phyloP scores from a whole-genome alignment of 1,140 invertebrate species.

The Solen grandis region DNA sequence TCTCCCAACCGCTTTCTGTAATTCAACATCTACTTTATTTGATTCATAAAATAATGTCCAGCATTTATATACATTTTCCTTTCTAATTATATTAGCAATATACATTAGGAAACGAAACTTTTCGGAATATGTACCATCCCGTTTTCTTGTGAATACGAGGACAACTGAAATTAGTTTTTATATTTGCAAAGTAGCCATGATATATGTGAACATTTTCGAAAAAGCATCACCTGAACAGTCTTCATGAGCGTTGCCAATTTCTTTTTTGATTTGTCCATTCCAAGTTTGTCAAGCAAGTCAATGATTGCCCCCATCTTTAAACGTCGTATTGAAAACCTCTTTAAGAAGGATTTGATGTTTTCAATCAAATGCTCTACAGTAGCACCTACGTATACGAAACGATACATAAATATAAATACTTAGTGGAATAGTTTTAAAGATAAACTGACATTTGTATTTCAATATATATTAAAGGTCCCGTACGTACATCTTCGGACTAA shows the following conservation, averaged over 20 bases:
- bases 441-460: too few species aligned
- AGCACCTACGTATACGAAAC: conserved; percentile 8
- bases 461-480: too few species aligned
- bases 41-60: neutral
- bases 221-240: conserved; percentile 51
- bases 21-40: neutral
- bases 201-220: neutral
- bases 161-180: neutral
- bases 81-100: neutral
- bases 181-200: neutral
- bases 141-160: neutral
- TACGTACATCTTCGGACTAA: too few species aligned
- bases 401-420: too few species aligned
- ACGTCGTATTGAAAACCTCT: conserved; percentile 51
- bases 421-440: too few species aligned
- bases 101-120: neutral
- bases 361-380: conserved; percentile 34
- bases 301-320: conserved; percentile 60
- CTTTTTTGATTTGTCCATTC: conserved; percentile 44
- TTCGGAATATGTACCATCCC: neutral
- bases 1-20: conserved; percentile 51
- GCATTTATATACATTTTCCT: neutral
- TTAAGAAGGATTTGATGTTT: conserved; percentile 43
- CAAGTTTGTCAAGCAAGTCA: conserved; percentile 48
- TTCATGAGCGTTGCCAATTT: conserved; percentile 57